Percentiles rank a stretch among this genome's conserved stretches.
Evolutionary conservation across 2,888 invertebrate species (phyloP).

Genomic region (Strigamia crassipes): DNA sequence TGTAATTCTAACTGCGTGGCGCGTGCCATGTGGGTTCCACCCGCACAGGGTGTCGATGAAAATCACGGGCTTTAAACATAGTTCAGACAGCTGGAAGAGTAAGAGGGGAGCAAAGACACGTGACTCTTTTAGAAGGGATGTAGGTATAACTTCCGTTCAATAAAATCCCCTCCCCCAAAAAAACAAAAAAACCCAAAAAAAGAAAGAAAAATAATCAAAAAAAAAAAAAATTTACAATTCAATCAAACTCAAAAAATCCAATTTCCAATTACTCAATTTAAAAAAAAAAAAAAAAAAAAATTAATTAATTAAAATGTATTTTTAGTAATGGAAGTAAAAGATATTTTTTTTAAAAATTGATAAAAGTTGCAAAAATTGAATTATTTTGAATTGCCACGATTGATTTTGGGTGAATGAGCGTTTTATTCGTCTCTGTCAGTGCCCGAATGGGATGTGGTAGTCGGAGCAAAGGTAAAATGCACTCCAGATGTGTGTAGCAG

Average conservation of each 20-base stretch:
- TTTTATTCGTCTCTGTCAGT: background rate
- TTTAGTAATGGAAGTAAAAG: no score
- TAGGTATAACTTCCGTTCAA: background rate
- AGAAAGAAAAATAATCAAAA: no score
- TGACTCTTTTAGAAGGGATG: constrained; percentile 7
- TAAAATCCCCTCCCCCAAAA: no score
- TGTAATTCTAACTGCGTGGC: constrained; percentile 1
- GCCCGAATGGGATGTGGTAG: background rate
- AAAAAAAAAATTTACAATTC: no score
- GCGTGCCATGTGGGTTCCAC: constrained; percentile 10
- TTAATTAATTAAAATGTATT: background rate
- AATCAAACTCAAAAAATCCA: no score
- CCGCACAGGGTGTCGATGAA: constrained; percentile 10
- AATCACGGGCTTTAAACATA: constrained; percentile 10
- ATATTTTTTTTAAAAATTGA: no score
- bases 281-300: background rate
- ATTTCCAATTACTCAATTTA: no score
- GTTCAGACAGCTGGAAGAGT: constrained; percentile 4
- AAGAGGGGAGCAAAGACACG: background rate
- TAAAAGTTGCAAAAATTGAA: no score
- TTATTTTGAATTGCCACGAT: no score
- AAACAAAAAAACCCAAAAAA: no score
- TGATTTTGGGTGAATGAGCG: no score
- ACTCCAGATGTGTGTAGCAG: background rate
- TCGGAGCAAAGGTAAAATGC: background rate